phyloP scores from a whole-genome alignment of 1,140 invertebrate genomes.

The Apis florea region DNA sequence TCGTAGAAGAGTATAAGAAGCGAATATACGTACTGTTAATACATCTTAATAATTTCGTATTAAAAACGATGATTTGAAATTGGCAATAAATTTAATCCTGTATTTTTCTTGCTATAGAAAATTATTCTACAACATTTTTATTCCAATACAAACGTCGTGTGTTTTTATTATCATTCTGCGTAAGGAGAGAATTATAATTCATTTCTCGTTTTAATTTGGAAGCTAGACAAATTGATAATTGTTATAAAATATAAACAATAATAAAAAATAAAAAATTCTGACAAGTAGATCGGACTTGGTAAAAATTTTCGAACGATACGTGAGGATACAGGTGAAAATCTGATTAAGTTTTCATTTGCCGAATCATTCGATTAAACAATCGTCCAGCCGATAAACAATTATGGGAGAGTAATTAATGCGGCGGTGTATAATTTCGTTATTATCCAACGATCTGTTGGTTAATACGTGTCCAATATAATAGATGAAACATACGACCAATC shows the following conservation, averaged over 20 bases:
- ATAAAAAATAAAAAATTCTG: background rate
- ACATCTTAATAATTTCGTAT: too few species aligned
- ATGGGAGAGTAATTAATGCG: constrained; percentile 41
- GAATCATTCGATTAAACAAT: constrained; percentile 48
- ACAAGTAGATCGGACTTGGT: background rate
- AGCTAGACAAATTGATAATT: too few species aligned
- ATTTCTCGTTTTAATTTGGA: too few species aligned
- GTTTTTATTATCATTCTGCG: too few species aligned
- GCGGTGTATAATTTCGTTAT: constrained; percentile 44
- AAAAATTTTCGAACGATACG: background rate
- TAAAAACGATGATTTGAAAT: too few species aligned
- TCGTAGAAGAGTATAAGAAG: background rate
- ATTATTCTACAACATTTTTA: too few species aligned
- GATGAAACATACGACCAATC: constrained; percentile 34
- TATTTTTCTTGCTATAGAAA: too few species aligned
- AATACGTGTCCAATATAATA: constrained; percentile 25
- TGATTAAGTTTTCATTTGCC: constrained; percentile 48
- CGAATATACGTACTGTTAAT: background rate
- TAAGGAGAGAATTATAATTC: too few species aligned
- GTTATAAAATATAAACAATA: too few species aligned
- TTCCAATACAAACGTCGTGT: too few species aligned
- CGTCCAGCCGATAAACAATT: constrained; percentile 23
- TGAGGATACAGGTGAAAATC: background rate
- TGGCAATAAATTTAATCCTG: too few species aligned
- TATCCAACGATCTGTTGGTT: constrained; percentile 39